A percentile compares a stretch with the other conserved stretches of the same genome.
These are phyloP conservation scores for Spodoptera litura DNA, from an alignment of 1,140 invertebrate genomes.

Conservation along the genomic window DNA sequence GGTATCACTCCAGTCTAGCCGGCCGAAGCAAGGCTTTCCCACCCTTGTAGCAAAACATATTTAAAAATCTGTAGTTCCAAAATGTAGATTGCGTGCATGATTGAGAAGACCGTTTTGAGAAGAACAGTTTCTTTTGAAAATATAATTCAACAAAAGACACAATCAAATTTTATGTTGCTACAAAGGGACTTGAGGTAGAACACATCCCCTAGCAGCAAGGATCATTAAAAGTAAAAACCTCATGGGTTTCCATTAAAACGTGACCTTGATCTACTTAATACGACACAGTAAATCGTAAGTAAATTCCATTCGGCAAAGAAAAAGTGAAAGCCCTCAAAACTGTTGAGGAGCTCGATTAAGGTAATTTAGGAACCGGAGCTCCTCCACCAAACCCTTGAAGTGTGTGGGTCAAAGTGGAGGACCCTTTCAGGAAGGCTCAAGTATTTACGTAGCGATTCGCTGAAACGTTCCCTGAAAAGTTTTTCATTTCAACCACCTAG, in stretches of 20 bases:
- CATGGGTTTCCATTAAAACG: too few species aligned
- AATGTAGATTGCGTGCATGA: too few species aligned
- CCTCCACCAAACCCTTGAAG: neutral
- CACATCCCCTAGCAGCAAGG: too few species aligned
- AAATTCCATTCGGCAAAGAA: neutral
- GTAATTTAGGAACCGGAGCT: conserved; percentile 9
- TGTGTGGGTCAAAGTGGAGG: conserved; percentile 26
- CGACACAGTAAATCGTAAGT: conserved; percentile 1
- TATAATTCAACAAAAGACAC: too few species aligned
- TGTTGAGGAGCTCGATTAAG: conserved; percentile 28
- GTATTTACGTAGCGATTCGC: conserved; percentile 11
- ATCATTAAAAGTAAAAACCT: too few species aligned
- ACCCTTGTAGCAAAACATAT: too few species aligned
- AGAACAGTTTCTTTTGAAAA: too few species aligned
- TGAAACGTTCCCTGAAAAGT: conserved; percentile 23
- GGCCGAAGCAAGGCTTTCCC: too few species aligned
- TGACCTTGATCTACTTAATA: neutral
- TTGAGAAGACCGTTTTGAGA: too few species aligned
- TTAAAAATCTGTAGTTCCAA: too few species aligned
- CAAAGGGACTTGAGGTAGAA: too few species aligned
- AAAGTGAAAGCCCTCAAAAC: conserved; percentile 7
- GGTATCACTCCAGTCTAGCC: too few species aligned
- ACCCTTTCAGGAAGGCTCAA: neutral
- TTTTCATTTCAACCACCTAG: conserved; percentile 2
- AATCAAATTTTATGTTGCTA: neutral